Conservation (phyloP, 2,797 vertebrate genomes). For the Chaenodraco wilsoni region DNA sequence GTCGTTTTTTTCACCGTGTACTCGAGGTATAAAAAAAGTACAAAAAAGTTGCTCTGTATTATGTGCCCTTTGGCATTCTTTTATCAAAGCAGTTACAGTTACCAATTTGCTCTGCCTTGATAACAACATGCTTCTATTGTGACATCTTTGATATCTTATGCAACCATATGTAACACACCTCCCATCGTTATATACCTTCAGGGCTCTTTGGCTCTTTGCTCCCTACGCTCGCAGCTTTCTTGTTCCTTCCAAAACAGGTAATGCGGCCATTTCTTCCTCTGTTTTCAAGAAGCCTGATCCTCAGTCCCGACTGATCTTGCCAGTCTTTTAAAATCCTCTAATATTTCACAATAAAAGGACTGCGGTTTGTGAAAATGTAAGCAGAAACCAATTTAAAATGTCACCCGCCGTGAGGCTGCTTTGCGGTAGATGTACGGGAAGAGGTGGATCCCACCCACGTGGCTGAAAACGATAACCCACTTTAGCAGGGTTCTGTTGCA, state of each 20-base stretch:
- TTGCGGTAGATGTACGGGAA: slow-evolving; percentile 29
- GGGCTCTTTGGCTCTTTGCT: slow-evolving; percentile 49
- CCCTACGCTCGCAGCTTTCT: slow-evolving; percentile 42
- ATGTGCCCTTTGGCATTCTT: slow-evolving; percentile 58
- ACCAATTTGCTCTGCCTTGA: slow-evolving; percentile 71
- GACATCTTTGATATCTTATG: slow-evolving; percentile 67
- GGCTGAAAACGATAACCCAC: slow-evolving; percentile 62
- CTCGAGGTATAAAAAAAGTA: slow-evolving; percentile 19
- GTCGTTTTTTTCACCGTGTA: slow-evolving; percentile 12
- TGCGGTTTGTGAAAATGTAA: slow-evolving; percentile 54
- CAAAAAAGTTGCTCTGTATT: slow-evolving; percentile 31
- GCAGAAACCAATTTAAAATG: slow-evolving; percentile 51
- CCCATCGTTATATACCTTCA: slow-evolving; percentile 54
- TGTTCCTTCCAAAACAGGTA: slow-evolving; percentile 21
- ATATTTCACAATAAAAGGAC: slow-evolving; percentile 45
- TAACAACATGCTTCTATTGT: slow-evolving; percentile 61
- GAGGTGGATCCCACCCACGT: slow-evolving; percentile 40
- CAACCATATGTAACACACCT: slow-evolving; percentile 66
- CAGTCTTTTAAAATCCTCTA: slow-evolving; percentile 37
- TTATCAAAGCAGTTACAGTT: slow-evolving; percentile 66
- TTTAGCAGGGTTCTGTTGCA: slow-evolving; percentile 51
- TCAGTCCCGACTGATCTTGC: slow-evolving; percentile 13
- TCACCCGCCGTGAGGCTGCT: slow-evolving; percentile 20
- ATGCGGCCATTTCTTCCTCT: not conserved
- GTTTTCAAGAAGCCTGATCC: slow-evolving; percentile 35